Conservation (phyloP, 2,113 vertebrate species). For the Ceyx melanurus region DNA sequence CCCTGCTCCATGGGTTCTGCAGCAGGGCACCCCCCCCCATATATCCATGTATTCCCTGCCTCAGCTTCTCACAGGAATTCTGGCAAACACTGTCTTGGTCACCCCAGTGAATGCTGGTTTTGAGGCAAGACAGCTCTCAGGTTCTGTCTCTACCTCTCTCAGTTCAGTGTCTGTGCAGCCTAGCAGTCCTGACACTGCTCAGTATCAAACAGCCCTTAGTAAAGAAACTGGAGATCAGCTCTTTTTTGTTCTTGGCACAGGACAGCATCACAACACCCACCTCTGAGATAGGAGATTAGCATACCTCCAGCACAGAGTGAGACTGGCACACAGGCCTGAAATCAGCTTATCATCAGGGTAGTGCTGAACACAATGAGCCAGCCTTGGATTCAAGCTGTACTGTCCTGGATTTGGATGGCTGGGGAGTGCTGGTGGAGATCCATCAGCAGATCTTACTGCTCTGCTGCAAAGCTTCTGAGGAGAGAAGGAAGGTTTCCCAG, state of each 20-base stretch:
- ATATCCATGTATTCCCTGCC: neutral
- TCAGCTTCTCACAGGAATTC: neutral
- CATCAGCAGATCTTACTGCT: neutral
- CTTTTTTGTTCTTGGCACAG: neutral
- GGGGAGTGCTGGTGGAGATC: neutral
- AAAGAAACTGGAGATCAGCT: neutral
- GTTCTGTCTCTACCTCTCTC: neutral
- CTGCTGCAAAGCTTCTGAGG: neutral
- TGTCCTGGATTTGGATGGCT: neutral
- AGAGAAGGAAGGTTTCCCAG: neutral
- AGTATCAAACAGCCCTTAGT: neutral
- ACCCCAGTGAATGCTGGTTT: neutral
- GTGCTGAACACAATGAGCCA: neutral
- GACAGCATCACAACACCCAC: neutral
- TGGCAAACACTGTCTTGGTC: neutral
- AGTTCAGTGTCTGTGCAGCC: neutral
- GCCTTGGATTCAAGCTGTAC: neutral
- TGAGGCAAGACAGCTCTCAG: neutral
- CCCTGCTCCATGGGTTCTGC: neutral
- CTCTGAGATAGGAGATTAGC: neutral
- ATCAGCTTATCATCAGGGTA: neutral
- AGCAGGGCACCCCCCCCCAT: neutral
- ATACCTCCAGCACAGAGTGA: neutral
- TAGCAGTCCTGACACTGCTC: neutral
- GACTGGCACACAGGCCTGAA: neutral